Conservation (phyloP, 2,113 vertebrate species). For the Pelmatolapia mariae region DNA sequence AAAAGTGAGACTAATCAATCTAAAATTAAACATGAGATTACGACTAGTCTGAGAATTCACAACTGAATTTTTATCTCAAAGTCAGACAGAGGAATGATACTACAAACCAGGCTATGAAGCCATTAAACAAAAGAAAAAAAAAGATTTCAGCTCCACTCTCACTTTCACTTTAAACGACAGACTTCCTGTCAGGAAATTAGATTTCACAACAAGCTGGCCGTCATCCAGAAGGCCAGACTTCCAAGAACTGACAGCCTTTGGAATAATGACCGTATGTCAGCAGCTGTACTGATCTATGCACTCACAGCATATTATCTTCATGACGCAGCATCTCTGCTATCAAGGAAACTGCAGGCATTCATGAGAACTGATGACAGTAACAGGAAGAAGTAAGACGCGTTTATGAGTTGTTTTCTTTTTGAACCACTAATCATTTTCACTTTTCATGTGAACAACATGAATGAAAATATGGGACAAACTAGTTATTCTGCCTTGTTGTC, state of each 20-base stretch:
- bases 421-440: accelerated
- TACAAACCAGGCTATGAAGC: background rate
- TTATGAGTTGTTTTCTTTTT: accelerated
- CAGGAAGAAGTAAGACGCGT: accelerated
- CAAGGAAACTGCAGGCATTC: accelerated
- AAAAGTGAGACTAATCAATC: accelerated
- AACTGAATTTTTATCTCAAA: accelerated
- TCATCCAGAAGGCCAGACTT: background rate
- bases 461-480: accelerated
- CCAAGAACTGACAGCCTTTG: no score
- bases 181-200: accelerated
- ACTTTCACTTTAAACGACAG: background rate
- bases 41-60: accelerated
- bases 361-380: background rate
- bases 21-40: background rate
- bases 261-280: no score
- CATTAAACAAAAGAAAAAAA: accelerated
- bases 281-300: no score
- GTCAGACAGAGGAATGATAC: accelerated
- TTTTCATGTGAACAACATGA: accelerated
- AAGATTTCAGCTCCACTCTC: accelerated
- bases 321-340: accelerated
- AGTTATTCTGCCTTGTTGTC: accelerated
- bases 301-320: background rate
- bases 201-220: accelerated